Conservation (phyloP, 2,888 invertebrate genomes). For the Hypsopygia costalis region DNA sequence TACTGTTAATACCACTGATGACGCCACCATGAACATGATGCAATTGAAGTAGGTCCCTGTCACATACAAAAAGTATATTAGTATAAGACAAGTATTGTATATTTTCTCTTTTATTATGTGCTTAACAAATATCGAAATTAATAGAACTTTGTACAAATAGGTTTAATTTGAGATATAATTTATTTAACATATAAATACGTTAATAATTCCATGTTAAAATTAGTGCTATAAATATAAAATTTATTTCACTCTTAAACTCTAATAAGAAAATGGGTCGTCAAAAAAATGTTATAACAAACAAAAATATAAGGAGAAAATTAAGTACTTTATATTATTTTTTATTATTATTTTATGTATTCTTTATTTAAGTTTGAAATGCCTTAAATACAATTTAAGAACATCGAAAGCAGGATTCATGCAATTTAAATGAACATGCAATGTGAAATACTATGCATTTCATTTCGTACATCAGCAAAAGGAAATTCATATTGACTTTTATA, state of each 20-base stretch:
- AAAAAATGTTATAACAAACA: constrained; percentile 13
- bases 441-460: constrained; percentile 4
- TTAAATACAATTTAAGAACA: constrained; percentile 18
- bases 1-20: constrained; percentile 97
- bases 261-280: constrained; percentile 10
- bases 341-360: constrained; percentile 9
- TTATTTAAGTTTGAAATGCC: constrained; percentile 17
- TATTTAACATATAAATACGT: neutral
- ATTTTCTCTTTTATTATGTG: neutral
- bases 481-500: no score
- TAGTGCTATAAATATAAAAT: neutral
- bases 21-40: constrained; percentile 99
- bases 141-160: neutral
- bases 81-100: neutral
- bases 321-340: constrained; percentile 25
- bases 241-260: constrained; percentile 4
- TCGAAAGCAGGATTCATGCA: constrained; percentile 40
- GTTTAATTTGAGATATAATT: neutral
- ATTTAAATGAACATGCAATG: constrained; percentile 36
- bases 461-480: no score
- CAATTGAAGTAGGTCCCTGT: constrained; percentile 99
- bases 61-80: constrained; percentile 33
- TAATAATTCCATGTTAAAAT: no score
- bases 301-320: constrained; percentile 52
- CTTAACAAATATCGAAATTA: neutral